Base-by-base conservation (phyloP, 2,113 vertebrate genomes). In the Misgurnus mizolepis region DNA sequence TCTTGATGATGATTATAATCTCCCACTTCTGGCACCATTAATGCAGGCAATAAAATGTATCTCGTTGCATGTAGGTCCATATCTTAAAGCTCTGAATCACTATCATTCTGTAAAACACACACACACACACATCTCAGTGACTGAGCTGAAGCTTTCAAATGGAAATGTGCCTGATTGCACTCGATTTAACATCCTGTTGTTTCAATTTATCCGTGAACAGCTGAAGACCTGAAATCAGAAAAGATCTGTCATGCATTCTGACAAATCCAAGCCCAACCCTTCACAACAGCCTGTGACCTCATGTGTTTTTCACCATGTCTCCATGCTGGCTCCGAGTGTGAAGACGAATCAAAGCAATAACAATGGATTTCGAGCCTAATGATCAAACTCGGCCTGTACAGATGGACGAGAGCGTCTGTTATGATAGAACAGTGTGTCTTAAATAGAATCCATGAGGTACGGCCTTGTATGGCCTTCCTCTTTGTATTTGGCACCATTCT, bases 401-500 rank as follows among this genome's bases (percentile, higher is more conserved):
- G 40, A 80, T 14, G 15, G 39, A 47, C 22, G 1, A 41, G 74
- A 43, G 78, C 78, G 18, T 88, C 62, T 62, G 80, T 71, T 68
- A 55, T 56, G 39, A 43, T 64, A 69, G 68, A 80, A 49, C 72
- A 67, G 53, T 84, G 89, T 86, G 91, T 96, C 93, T 89, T 93
- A 98, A 98, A 98, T 97, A 98, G 96, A 93, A 73, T 3, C 85
- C 89, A 87, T 86, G 83, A 83, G 82, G 72, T 89, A 90, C 94
- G 84, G 85, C 96, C 96, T 96, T 98, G 95, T 97, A 95, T 94
- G 95, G 97, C 85, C 81, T 80, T 88, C 78, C 77, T 88, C 90
- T 89, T 95, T 94, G 95, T 94, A 88, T 67, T 64, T 27, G 72
- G 84, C 18, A 85, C 89, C 76, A 74, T 87, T 18, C 70, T 60